Conservation (phyloP, 2,113 vertebrate genomes). For the Ptyas mucosa region DNA sequence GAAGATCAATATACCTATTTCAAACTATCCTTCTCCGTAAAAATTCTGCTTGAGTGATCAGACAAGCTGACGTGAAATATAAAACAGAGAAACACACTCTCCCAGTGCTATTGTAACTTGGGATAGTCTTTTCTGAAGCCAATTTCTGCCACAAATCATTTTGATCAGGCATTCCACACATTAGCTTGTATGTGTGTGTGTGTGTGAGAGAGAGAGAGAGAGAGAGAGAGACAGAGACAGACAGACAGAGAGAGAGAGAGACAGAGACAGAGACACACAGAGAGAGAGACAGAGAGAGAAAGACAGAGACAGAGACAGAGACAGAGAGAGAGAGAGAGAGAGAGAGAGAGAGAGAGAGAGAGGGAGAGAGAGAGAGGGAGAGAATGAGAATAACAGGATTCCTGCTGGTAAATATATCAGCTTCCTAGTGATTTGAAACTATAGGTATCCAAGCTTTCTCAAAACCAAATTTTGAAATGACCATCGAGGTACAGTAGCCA, state of each 20-base stretch:
- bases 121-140: not conserved
- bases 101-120: not conserved
- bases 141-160: not conserved
- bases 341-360: not conserved
- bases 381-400: not conserved
- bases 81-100: not conserved
- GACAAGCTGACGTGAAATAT: not conserved
- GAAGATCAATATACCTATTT: not conserved
- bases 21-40: not conserved
- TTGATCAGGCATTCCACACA: not conserved
- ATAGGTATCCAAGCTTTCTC: not conserved
- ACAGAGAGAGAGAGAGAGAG: accelerated
- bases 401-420: not conserved
- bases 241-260: too few relatives aligned
- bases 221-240: too few relatives aligned
- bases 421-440: not conserved
- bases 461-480: not conserved
- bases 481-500: not conserved
- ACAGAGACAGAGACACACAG: accelerated
- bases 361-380: too few relatives aligned
- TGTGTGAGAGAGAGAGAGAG: accelerated
- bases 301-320: accelerated
- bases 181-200: too few relatives aligned
- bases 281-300: not conserved
- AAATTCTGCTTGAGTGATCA: not conserved